Evolutionary conservation across 2,113 vertebrate genomes (phyloP).

Genomic region (Scortum barcoo): DNA sequence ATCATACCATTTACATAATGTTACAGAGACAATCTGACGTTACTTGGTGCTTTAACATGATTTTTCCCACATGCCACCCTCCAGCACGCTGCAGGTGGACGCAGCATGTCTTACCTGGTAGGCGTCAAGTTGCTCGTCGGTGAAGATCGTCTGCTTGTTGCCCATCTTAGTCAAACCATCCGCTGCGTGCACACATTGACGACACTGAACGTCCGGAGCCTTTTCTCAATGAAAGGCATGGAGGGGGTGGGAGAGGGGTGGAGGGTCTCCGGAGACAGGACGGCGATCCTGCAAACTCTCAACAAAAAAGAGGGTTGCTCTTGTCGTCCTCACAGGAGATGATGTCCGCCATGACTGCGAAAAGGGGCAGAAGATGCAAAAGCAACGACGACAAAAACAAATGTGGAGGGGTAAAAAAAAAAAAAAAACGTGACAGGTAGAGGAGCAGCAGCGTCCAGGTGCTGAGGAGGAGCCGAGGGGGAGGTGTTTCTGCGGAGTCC

Average conservation of each 20-base stretch:
- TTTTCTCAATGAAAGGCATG: conserved; percentile 86
- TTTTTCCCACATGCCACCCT: not conserved
- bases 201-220: conserved; percentile 83
- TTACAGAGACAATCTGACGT: not conserved
- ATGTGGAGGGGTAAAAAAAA: no score
- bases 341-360: conserved; percentile 60
- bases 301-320: conserved; percentile 18
- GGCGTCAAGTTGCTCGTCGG: conserved; percentile 95
- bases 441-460: not conserved
- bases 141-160: conserved; percentile 97
- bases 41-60: not conserved
- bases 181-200: conserved; percentile 85
- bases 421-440: not conserved
- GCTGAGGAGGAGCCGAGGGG: not conserved
- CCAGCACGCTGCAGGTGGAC: conserved; percentile 11
- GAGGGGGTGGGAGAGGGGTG: no score
- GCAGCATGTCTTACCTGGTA: conserved; percentile 89
- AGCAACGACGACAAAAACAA: no score
- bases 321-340: conserved; percentile 41
- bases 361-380: conserved; percentile 9
- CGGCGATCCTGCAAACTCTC: conserved; percentile 43
- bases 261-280: conserved; percentile 66
- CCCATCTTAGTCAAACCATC: conserved; percentile 90
- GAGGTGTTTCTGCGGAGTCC: not conserved
- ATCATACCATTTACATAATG: not conserved